These are phyloP conservation scores for Triplophysa dalaica DNA, from an alignment of 2,113 vertebrate genomes.

Conservation along the genomic window DNA sequence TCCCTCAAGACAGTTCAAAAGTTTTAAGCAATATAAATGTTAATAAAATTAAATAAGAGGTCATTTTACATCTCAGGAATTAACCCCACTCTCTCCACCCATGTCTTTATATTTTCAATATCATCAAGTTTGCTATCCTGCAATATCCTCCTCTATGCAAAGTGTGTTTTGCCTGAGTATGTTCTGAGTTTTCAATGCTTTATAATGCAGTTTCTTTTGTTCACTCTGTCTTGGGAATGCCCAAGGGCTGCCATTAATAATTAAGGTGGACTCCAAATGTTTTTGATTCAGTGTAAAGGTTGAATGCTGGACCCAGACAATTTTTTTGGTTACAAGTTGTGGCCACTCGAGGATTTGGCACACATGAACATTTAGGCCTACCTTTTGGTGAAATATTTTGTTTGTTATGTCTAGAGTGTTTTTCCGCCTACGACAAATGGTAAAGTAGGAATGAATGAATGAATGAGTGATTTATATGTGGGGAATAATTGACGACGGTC, in stretches of 20 bases:
- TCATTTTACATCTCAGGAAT: background rate
- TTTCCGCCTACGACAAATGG: too few relatives aligned
- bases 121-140: background rate
- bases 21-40: background rate
- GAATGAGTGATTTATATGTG: too few relatives aligned
- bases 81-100: background rate
- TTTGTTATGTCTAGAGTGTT: background rate
- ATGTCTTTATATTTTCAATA: background rate
- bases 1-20: background rate
- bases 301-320: conserved; percentile 19
- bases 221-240: conserved; percentile 25
- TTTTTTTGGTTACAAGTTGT: conserved; percentile 25
- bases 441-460: too few relatives aligned
- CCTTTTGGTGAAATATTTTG: background rate
- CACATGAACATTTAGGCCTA: conserved; percentile 6
- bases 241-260: conserved; percentile 36
- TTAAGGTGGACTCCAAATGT: conserved; percentile 33
- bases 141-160: background rate
- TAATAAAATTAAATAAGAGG: background rate
- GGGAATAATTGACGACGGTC: too few relatives aligned
- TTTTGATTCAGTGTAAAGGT: conserved; percentile 29
- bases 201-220: conserved; percentile 25
- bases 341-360: background rate
- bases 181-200: conserved; percentile 3
- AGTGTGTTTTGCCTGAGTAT: background rate